Evolutionary conservation across 1,140 invertebrate species (phyloP).

Genomic region (Drosophila chauvacae): DNA sequence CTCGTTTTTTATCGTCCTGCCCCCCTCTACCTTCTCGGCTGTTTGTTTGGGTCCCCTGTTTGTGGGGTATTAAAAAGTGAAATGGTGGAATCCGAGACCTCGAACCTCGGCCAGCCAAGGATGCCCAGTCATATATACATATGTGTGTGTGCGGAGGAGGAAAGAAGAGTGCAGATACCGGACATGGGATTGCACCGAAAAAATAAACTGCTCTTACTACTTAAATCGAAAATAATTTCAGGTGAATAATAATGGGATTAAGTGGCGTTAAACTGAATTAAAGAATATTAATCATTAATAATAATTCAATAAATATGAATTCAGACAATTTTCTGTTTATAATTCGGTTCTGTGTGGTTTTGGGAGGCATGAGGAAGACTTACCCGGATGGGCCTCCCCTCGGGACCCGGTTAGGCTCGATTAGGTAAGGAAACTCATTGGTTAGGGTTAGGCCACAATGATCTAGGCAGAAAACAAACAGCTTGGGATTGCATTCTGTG

Average conservation of each 20-base stretch:
- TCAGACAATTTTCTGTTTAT: neutral
- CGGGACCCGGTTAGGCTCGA: constrained; percentile 19
- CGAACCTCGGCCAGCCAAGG: constrained; percentile 12
- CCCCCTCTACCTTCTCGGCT: neutral
- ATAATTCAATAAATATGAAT: neutral
- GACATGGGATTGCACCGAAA: constrained; percentile 2
- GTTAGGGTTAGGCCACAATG: constrained; percentile 19
- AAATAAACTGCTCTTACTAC: neutral
- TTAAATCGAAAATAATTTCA: neutral
- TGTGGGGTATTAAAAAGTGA: constrained; percentile 68
- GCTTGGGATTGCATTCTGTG: neutral
- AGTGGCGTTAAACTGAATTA: neutral
- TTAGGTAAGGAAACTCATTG: constrained; percentile 16
- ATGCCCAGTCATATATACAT: constrained; percentile 39
- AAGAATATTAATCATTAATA: too few relatives aligned
- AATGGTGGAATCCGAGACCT: constrained; percentile 50
- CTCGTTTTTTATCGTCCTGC: constrained; percentile 66
- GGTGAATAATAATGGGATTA: too few relatives aligned
- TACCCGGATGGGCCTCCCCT: neutral
- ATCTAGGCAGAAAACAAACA: constrained; percentile 15
- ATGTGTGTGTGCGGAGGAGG: constrained; percentile 8
- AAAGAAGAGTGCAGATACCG: neutral
- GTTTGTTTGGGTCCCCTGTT: constrained; percentile 52
- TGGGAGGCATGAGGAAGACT: constrained; percentile 8
- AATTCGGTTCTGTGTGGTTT: neutral